These are phyloP conservation scores for Xyliphius kryptos DNA, from an alignment of 2,113 vertebrate species.

Conservation along the genomic window DNA sequence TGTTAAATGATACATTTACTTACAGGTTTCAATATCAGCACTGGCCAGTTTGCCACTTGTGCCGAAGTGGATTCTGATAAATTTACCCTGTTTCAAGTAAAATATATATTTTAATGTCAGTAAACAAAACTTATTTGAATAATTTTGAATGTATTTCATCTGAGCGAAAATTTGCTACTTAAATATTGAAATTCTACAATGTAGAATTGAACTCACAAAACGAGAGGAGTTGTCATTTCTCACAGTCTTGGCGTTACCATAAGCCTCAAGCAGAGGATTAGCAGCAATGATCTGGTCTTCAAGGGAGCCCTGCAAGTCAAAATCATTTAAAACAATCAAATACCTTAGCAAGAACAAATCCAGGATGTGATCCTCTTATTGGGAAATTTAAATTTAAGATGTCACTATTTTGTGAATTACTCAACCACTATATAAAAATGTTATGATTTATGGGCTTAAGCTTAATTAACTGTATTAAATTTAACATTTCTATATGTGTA, in stretches of 20 bases:
- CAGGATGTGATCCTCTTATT: too few species aligned
- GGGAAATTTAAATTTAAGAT: too few species aligned
- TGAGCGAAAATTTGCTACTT: too few species aligned
- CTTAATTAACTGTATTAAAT: neutral
- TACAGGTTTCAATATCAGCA: conserved; percentile 82
- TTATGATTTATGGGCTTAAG: too few species aligned
- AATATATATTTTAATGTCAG: neutral
- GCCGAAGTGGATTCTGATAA: conserved; percentile 76
- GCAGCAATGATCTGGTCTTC: conserved; percentile 54
- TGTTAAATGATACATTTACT: conserved; percentile 33
- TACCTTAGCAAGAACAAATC: too few species aligned
- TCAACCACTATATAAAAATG: too few species aligned
- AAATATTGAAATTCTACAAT: neutral
- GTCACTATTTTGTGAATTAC: too few species aligned
- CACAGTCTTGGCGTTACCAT: conserved; percentile 54
- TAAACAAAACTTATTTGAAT: neutral
- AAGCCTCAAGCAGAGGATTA: conserved; percentile 51
- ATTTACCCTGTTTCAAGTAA: conserved; percentile 45
- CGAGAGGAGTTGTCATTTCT: conserved; percentile 56
- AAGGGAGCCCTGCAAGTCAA: conserved; percentile 43
- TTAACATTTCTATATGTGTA: neutral
- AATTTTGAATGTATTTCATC: neutral
- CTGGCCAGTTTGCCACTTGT: conserved; percentile 76
- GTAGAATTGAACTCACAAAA: conserved; percentile 44
- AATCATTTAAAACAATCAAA: neutral